phyloP scores from a whole-genome alignment of 1,140 invertebrate genomes.

The Orchesella cincta region DNA sequence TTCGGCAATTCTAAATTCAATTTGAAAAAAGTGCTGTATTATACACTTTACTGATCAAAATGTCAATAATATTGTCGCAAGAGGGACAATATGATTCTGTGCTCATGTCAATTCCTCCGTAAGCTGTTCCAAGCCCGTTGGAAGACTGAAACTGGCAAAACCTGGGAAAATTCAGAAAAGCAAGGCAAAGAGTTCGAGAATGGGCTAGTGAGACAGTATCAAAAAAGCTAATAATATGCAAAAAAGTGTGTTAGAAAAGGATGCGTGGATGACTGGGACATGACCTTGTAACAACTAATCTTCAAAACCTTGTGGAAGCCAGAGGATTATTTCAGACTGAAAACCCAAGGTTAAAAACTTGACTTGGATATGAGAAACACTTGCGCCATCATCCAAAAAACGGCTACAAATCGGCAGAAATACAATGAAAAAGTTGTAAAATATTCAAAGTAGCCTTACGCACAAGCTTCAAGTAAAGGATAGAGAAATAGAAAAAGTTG shows the following conservation, averaged over 20 bases:
- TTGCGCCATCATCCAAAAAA: neutral
- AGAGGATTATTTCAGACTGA: neutral
- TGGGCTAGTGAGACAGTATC: neutral
- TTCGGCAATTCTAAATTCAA: too few relatives aligned
- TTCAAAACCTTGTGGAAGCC: neutral
- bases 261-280: neutral
- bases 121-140: neutral
- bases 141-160: neutral
- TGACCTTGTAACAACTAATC: neutral
- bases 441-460: neutral
- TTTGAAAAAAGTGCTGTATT: too few relatives aligned
- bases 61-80: too few relatives aligned
- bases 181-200: neutral
- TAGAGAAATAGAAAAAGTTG: neutral
- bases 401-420: neutral
- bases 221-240: neutral
- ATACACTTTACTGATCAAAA: too few relatives aligned
- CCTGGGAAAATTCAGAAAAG: neutral
- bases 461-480: neutral
- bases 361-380: neutral
- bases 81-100: too few relatives aligned
- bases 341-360: neutral
- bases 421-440: neutral
- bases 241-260: neutral
- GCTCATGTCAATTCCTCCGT: neutral